Evolutionary conservation across 2,888 invertebrate species (phyloP), one percentile per base, ranked within the genome.

Genomic region (Nesidiocoris tenuis): DNA sequence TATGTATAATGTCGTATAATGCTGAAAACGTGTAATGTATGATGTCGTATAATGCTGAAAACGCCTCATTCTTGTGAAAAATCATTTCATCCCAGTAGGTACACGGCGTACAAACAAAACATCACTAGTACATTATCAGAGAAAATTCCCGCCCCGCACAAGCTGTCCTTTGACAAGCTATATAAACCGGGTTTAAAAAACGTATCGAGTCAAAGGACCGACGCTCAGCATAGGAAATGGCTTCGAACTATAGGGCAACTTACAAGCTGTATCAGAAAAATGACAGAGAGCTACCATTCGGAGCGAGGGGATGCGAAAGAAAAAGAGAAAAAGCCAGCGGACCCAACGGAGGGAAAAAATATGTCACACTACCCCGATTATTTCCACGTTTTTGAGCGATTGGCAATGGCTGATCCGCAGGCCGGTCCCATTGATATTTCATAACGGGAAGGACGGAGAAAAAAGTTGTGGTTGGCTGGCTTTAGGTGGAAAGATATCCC

Each of bases 301-400:
- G n/a, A n/a, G 39, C 12, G 3, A 39, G 39, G 39, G 39, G 39
- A 39, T 39, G 39, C 39, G 39, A 39, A 39, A 39, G 39, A 39
- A 39, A 39, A 39, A 12, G 39, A 12, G 12, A 39, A 39, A 39
- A 39, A 39, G 39, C 39, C 5, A 39, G n/a, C n/a, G n/a, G 39
- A 39, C 39, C 39, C 39, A 39, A 39, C 39, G 39, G 39, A 39
- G 39, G 12, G 39, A 12, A 39, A 24, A 39, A 65, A 65, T 65
- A 65, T 65, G 25, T 17, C 65, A 39, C 24, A 18, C 39, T 39
- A 17, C 65, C 39, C n/a, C 65, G 39, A 65, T 65, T 65, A 65
- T 39, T 65, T 65, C 65, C 65, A 39, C 65, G 65, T 39, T 17
- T 65, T 17, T 65, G 65, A 65, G 65, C 65, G 65, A 65, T 39